Conservation (phyloP, 2,888 invertebrate genomes). For the Megamerina dolium region DNA sequence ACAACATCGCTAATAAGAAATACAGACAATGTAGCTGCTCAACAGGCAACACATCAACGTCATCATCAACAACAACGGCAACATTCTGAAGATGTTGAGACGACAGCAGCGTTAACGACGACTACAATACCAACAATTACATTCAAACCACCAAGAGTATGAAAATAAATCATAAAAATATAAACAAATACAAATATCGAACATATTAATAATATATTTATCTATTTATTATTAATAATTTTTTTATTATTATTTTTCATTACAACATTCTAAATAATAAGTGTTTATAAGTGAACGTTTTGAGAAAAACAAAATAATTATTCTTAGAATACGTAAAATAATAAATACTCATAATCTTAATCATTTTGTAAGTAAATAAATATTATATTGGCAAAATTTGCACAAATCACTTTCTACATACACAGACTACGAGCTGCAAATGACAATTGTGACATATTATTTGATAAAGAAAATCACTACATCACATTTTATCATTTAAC, state of each 20-base stretch:
- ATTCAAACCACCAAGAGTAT: conserved; percentile 25
- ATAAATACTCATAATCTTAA: background rate
- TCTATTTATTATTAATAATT: no score
- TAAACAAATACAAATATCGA: conserved; percentile 6
- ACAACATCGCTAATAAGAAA: conserved; percentile 4
- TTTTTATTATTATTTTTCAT: no score
- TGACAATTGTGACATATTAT: no score
- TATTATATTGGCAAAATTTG: no score
- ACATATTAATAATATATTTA: background rate
- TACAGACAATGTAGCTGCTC: conserved; percentile 1
- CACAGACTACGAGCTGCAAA: no score
- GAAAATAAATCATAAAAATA: conserved; percentile 9
- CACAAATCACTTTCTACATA: no score
- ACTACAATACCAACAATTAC: conserved; percentile 13
- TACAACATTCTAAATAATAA: no score
- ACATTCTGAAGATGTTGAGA: no score
- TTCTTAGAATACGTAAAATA: background rate
- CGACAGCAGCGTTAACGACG: background rate
- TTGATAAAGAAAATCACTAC: no score
- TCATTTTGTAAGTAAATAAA: no score
- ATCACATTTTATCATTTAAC: no score
- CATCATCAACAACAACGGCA: background rate
- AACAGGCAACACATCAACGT: background rate
- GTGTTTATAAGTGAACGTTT: no score
- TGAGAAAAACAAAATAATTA: background rate